These are phyloP conservation scores for Holacanthella duospinosa DNA, from an alignment of 2,888 invertebrate genomes.

Conservation along the genomic window DNA sequence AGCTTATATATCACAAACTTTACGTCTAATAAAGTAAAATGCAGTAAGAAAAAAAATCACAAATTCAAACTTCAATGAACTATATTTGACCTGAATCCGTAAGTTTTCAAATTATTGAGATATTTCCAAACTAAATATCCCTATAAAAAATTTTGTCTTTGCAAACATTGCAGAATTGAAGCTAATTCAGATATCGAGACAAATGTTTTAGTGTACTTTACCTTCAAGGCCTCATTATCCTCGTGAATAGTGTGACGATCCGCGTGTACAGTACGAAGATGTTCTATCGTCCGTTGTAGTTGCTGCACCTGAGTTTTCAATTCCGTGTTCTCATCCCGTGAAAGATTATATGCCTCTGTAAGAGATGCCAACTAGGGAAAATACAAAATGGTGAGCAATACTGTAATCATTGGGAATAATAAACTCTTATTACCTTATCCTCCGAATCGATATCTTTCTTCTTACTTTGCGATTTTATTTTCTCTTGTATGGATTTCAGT, in stretches of 20 bases:
- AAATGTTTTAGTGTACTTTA: too few relatives aligned
- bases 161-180: too few relatives aligned
- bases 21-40: too few relatives aligned
- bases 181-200: too few relatives aligned
- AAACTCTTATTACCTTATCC: conserved; percentile 1
- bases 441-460: not conserved
- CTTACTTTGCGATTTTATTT: not conserved
- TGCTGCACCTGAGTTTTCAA: not conserved
- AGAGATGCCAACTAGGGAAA: not conserved
- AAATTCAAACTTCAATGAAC: too few relatives aligned
- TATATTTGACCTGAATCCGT: too few relatives aligned
- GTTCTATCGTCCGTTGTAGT: conserved; percentile 3
- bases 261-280: not conserved
- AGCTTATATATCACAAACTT: too few relatives aligned
- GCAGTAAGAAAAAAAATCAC: not conserved
- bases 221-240: not conserved
- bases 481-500: not conserved
- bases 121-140: too few relatives aligned
- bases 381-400: not conserved
- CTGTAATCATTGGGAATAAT: not conserved
- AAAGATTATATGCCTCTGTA: not conserved
- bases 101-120: too few relatives aligned
- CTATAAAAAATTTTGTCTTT: too few relatives aligned
- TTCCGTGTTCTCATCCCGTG: not conserved
- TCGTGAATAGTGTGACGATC: conserved; percentile 1